Evolutionary conservation across 2,888 invertebrate species (phyloP), one percentile per base, ranked within the genome.

Genomic region (Metalampra italica): DNA sequence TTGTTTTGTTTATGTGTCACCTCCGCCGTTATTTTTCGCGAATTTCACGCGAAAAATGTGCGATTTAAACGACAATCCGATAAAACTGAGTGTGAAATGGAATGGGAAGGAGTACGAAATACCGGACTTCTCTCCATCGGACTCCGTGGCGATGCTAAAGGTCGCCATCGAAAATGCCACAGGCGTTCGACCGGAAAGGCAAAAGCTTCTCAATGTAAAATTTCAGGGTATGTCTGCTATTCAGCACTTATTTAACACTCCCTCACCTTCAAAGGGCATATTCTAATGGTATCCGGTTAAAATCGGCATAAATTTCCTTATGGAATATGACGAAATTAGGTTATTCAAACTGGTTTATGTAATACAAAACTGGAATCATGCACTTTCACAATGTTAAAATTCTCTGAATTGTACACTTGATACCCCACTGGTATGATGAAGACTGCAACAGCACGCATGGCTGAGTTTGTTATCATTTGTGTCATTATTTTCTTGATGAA

Each of bases 151-250:
- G 13, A 93, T 94, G 79, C 87, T 98, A 57, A 98, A 98, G 83
- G 92, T 94, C 67, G 93, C 93, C 51, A 97, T 98, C 60, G 93
- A 94, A 76, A 94, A 94, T 76, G 93, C 95, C 73, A 98, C 98
- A 42, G 94, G 96, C 54, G 98, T 98, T 22, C 92, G 95, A 50
- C 96, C 97, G n/a, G 95, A 96, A 68, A 91, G 98, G 55, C 98
- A 98, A 78, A 98, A 98, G 83, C 85, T 98, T 40, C 91, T 98
- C 40, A 98, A 98, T 82, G 91, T 98, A 46, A 98, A 97, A 88
- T 92, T 93, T 72, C 97, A 97, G 93, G 97, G 98, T 96, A 82
- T 75, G 45, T 74, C 64, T 46, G 43, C 43, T 46, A 41, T 43
- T 42, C 38, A 46, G 14, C 12, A 13, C n/a, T 46, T 12, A 7